Conservation (phyloP, 2,113 vertebrate species). For the Neofelis nebulosa region DNA sequence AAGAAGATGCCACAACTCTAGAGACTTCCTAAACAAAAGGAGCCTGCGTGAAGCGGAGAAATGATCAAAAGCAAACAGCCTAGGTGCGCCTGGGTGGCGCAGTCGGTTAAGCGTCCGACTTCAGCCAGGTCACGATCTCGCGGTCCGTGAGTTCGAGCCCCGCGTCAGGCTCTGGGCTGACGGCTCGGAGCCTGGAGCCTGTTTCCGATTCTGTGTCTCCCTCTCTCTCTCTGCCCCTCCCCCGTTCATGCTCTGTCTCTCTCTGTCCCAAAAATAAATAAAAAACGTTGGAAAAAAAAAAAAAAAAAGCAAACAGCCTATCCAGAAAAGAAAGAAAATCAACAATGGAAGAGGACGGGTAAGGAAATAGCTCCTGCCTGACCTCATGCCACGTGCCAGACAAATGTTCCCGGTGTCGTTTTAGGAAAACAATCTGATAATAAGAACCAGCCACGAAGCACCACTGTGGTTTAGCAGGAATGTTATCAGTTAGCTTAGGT, state of each 20-base stretch:
- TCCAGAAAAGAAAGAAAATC: neutral
- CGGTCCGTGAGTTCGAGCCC: too few relatives aligned
- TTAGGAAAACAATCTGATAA: neutral
- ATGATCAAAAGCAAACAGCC: neutral
- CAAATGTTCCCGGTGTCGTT: neutral
- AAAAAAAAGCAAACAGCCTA: neutral
- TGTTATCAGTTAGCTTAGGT: neutral
- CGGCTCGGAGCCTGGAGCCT: too few relatives aligned
- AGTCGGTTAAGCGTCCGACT: too few relatives aligned
- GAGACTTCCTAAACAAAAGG: neutral
- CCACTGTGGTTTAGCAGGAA: neutral
- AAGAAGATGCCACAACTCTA: neutral
- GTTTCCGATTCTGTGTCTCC: too few relatives aligned
- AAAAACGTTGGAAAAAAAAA: too few relatives aligned
- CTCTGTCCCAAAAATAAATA: too few relatives aligned
- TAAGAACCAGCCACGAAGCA: neutral
- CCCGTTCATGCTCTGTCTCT: too few relatives aligned
- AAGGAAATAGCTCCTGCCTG: neutral
- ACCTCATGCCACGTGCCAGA: neutral
- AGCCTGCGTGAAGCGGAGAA: neutral
- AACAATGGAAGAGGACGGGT: neutral
- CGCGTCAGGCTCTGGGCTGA: too few relatives aligned
- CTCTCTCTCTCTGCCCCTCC: too few relatives aligned
- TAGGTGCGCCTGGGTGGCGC: too few relatives aligned
- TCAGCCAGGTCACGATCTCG: too few relatives aligned